phyloP scores from a whole-genome alignment of 2,113 vertebrate species.

The Syngnathus scovelli region DNA sequence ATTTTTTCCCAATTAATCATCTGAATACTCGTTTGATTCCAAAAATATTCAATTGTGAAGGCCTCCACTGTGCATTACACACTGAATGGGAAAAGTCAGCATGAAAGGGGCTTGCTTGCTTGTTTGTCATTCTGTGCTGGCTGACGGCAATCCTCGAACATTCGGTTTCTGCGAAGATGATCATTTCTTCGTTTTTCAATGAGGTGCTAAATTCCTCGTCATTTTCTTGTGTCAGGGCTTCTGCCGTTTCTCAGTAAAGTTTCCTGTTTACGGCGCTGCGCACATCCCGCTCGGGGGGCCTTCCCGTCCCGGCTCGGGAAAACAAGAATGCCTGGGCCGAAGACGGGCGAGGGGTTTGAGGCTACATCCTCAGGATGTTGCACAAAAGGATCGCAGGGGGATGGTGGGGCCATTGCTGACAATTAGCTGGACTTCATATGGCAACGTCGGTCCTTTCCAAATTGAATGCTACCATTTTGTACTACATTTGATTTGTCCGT shows the following conservation, averaged over 20 bases:
- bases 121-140: neutral
- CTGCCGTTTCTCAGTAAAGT: constrained; percentile 27
- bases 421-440: constrained; percentile 13
- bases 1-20: no score
- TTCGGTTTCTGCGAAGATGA: neutral
- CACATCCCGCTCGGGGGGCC: constrained; percentile 55
- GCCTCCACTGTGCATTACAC: no score
- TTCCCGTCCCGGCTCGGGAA: constrained; percentile 30
- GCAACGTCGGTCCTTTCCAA: constrained; percentile 20
- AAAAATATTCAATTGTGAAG: no score
- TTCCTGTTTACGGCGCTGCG: constrained; percentile 67
- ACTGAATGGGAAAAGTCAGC: neutral
- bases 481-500: neutral
- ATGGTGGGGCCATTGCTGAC: constrained; percentile 37
- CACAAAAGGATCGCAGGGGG: constrained; percentile 50
- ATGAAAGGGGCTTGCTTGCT: neutral
- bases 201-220: constrained; percentile 4
- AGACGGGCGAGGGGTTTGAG: constrained; percentile 47
- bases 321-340: constrained; percentile 38
- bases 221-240: constrained; percentile 3
- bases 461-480: neutral
- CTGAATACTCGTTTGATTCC: no score
- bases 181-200: neutral
- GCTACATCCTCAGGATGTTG: constrained; percentile 69
- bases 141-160: neutral